Conservation (phyloP, 2,797 vertebrate species). For the Octomys mimax region DNA sequence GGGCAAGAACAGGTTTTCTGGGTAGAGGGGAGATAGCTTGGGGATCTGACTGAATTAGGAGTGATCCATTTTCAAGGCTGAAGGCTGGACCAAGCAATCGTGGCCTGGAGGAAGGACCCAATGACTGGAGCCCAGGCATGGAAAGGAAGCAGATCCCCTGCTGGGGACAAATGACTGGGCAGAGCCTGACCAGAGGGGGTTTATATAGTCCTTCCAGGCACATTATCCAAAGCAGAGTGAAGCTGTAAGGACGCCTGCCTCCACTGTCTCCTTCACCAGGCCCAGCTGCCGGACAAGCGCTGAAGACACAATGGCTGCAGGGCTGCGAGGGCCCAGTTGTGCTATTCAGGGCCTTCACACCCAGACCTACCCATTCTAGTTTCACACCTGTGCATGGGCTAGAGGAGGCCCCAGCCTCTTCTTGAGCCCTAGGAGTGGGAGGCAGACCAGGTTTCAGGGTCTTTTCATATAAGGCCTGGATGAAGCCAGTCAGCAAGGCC, state of each 20-base stretch:
- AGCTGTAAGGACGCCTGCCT: neutral
- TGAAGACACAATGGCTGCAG: neutral
- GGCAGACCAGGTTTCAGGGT: neutral
- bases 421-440: neutral
- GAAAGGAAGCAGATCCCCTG: neutral
- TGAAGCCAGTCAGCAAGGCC: neutral
- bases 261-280: neutral
- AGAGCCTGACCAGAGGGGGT: accelerated
- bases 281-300: neutral
- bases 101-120: neutral
- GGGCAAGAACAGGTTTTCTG: neutral
- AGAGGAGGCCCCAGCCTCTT: neutral
- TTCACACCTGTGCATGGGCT: neutral
- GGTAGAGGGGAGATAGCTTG: neutral
- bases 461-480: neutral
- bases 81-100: neutral
- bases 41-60: neutral
- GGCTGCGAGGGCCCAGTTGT: neutral
- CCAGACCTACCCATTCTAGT: neutral
- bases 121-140: neutral
- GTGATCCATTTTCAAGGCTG: neutral
- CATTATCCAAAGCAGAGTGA: neutral
- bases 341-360: neutral
- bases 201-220: neutral
- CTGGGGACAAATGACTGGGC: neutral